A percentile compares a stretch with the other conserved stretches of the same genome.
These are phyloP conservation scores for Festucalex cinctus DNA, from an alignment of 2,113 vertebrate genomes.

Conservation along the genomic window DNA sequence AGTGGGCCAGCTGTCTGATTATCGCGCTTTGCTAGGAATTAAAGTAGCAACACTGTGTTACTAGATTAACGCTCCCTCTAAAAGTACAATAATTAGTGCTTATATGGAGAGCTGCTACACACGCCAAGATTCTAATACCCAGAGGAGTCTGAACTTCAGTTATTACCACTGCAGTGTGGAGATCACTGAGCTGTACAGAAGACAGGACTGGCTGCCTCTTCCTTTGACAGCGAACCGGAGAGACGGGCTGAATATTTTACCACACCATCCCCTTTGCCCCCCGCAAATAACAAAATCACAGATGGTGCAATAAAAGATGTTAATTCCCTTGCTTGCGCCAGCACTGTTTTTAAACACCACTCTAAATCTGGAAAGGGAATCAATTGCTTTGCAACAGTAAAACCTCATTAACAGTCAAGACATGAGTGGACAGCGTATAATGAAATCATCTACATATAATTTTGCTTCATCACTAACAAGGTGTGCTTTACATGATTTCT, in stretches of 20 bases:
- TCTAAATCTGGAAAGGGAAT: constrained; percentile 52
- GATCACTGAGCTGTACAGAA: constrained; percentile 16
- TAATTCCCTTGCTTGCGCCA: constrained; percentile 39
- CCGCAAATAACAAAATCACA: constrained; percentile 55
- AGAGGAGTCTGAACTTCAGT: constrained; percentile 40
- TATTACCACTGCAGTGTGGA: constrained; percentile 35
- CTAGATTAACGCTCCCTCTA: constrained; percentile 48
- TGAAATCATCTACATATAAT: constrained; percentile 1
- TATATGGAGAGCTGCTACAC: constrained; percentile 49
- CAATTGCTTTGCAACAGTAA: constrained; percentile 28
- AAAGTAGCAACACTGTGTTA: constrained; percentile 54
- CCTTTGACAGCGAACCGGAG: constrained; percentile 40
- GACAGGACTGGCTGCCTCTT: constrained; percentile 32
- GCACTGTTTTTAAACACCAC: constrained; percentile 26
- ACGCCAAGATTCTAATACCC: constrained; percentile 42
- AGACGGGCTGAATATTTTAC: constrained; percentile 34
- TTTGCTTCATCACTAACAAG: constrained; percentile 2
- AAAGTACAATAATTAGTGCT: constrained; percentile 45
- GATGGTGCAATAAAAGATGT: constrained; percentile 65
- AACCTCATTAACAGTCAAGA: constrained; percentile 14
- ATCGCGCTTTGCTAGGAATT: constrained; percentile 58
- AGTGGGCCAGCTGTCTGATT: constrained; percentile 28
- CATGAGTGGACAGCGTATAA: not conserved
- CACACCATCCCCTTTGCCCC: constrained; percentile 21
- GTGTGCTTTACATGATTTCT: not conserved